Percentiles rank a stretch among this genome's conserved stretches.
Evolutionary conservation across 92 coral and sea anemone genomes (phyloP).

Genomic region (Umimayanthus kanabou): DNA sequence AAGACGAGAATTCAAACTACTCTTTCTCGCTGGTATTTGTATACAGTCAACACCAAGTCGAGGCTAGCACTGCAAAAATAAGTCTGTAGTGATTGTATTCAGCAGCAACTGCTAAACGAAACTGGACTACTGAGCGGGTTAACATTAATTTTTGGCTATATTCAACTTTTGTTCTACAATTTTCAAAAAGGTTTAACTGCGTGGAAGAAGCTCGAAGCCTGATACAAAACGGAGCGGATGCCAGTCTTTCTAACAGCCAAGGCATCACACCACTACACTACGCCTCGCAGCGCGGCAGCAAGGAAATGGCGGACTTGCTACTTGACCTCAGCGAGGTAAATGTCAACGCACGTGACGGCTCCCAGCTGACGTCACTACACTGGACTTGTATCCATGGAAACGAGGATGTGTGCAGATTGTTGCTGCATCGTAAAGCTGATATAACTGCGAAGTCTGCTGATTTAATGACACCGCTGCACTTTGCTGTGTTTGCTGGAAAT

Average conservation of each 20-base stretch:
- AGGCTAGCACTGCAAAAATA: too few relatives aligned
- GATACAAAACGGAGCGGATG: neutral
- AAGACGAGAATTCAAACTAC: too few relatives aligned
- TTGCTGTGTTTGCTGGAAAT: conserved; percentile 25
- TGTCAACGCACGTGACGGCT: conserved; percentile 53
- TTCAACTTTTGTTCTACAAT: neutral
- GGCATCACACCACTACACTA: conserved; percentile 33
- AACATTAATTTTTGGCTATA: too few relatives aligned
- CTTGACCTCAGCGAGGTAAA: conserved; percentile 28
- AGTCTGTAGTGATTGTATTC: too few relatives aligned
- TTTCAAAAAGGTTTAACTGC: conserved; percentile 14
- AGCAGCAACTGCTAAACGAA: too few relatives aligned
- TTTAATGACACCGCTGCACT: conserved; percentile 23
- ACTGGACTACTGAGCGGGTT: too few relatives aligned
- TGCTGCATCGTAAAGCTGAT: conserved; percentile 40
- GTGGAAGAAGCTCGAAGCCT: conserved; percentile 24
- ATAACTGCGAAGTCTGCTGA: conserved; percentile 31
- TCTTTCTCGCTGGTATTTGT: too few relatives aligned
- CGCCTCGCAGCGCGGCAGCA: conserved; percentile 28
- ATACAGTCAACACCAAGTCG: too few relatives aligned
- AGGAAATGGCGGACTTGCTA: conserved; percentile 12
- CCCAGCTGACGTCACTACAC: conserved; percentile 49
- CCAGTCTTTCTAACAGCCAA: conserved; percentile 25
- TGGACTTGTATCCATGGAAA: conserved; percentile 47
- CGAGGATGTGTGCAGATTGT: conserved; percentile 26